A percentile compares a stretch with the other conserved stretches of the same genome.
Evolutionary conservation across 2,797 vertebrate genomes (phyloP).

Genomic region (Choloepus didactylus): DNA sequence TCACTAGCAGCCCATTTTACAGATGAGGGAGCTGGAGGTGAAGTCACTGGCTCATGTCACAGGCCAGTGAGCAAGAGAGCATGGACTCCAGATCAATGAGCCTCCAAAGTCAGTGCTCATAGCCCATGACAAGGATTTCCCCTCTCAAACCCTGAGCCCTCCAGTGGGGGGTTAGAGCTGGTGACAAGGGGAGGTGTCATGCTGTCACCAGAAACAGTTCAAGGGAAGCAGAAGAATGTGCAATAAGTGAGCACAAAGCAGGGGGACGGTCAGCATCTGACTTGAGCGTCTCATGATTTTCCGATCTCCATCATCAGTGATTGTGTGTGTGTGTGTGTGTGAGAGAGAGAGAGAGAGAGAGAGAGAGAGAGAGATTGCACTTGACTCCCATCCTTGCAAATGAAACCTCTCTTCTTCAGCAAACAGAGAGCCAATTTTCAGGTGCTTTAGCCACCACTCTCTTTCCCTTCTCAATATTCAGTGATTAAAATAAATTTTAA

Average conservation of each 20-base stretch:
- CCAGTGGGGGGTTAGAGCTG: neutral
- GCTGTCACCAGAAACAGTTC: neutral
- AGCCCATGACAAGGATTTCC: neutral
- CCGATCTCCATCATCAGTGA: neutral
- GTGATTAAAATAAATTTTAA: neutral
- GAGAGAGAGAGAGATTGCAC: neutral
- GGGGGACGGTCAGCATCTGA: neutral
- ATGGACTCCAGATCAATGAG: neutral
- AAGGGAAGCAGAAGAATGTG: neutral
- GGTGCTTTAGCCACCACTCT: neutral
- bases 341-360: neutral
- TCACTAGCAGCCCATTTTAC: neutral
- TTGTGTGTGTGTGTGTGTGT: neutral
- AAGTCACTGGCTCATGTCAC: neutral
- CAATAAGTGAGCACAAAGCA: neutral
- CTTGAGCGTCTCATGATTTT: neutral
- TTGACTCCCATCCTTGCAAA: neutral
- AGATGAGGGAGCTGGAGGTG: neutral
- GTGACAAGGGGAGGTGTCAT: neutral
- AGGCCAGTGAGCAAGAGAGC: neutral
- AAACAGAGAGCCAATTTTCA: neutral
- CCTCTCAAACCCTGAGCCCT: neutral
- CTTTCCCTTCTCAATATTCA: neutral
- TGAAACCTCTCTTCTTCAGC: neutral
- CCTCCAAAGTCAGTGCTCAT: accelerated